Conservation (phyloP, 2,113 vertebrate genomes). For the Psittacula cyanocephala region DNA sequence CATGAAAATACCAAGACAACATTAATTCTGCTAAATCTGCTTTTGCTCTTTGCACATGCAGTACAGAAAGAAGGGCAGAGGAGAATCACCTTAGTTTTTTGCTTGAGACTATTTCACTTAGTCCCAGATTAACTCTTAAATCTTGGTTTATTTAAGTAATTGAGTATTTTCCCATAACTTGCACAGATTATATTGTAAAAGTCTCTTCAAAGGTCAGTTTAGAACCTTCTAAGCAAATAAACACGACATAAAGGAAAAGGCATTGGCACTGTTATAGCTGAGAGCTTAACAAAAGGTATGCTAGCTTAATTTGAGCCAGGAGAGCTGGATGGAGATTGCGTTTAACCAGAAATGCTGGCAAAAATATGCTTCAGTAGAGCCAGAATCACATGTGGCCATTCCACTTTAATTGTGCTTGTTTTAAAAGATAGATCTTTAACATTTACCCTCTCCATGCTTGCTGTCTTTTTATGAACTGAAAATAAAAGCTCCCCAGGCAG, state of each 20-base stretch:
- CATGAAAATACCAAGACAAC: background rate
- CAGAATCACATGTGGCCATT: constrained; percentile 66
- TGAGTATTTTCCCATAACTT: background rate
- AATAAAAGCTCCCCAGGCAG: constrained; percentile 58
- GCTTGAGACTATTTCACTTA: background rate
- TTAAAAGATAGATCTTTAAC: constrained; percentile 62
- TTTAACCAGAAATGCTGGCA: constrained; percentile 66
- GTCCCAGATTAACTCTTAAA: background rate
- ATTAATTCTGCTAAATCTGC: background rate
- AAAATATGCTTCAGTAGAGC: constrained; percentile 41
- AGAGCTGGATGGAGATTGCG: constrained; percentile 16
- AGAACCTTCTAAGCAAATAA: constrained; percentile 27
- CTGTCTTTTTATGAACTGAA: constrained; percentile 67
- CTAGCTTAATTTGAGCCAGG: constrained; percentile 58
- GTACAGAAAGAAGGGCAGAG: background rate
- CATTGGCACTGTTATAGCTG: background rate
- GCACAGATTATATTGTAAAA: background rate
- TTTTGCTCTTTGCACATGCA: background rate
- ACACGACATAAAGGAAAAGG: constrained; percentile 5
- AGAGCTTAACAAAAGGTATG: constrained; percentile 41
- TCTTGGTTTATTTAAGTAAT: background rate
- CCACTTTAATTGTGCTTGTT: constrained; percentile 65
- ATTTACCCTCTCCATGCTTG: constrained; percentile 53
- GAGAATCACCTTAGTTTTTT: background rate
- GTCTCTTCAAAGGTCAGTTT: constrained; percentile 15